Evolutionary conservation across 1,140 invertebrate species (phyloP), one percentile per base, ranked within the genome.

Genomic region (Ctenoplectra terminalis): DNA sequence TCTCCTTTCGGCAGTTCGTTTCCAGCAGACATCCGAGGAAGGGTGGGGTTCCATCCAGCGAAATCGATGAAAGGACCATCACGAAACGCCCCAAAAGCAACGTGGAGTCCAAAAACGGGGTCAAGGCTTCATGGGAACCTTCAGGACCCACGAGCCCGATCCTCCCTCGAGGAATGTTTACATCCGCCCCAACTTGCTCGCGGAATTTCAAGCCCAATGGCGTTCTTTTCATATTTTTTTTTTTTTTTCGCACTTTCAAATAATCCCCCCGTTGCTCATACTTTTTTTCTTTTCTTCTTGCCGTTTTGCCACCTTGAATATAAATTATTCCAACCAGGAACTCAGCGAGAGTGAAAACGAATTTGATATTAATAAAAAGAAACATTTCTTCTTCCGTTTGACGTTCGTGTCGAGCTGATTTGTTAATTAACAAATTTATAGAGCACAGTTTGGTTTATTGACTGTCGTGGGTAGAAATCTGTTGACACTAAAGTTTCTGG

Each of bases 21-120:
- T 37, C 73, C 60, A 31, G 20, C 26, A 43, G 34, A 54, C 64
- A 48, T 26, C 50, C 15, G 61, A 72, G 46, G 48, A 74, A 66
- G 75, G 76, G 86, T 71, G 84, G 70, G 56, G 67, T 79, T 72
- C 48, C 75, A 76, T 87, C 75, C 52, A 23, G 23, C 75, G 75
- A 80, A 87, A 87, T 88, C 86, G 86, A 88, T 88, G 85, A 85
- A 85, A 61, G 70, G 72, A 66, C 64, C 61, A 46, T 66, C 74
- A 48, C 52, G 58, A 78, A 81, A 87, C 60, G 61, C 48, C 69
- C 76, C n/a, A 29, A 50, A 66, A 72, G 81, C 74, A 66, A 78
- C 60, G 43, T 15, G 34, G 75, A 43, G 31, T 43, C 43, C 23
- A 46, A 61, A 64, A 84, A 80, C 15, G 29, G 69, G 87, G 87